Evolutionary conservation across 2,113 vertebrate species (phyloP).

Genomic region (Merops nubicus): DNA sequence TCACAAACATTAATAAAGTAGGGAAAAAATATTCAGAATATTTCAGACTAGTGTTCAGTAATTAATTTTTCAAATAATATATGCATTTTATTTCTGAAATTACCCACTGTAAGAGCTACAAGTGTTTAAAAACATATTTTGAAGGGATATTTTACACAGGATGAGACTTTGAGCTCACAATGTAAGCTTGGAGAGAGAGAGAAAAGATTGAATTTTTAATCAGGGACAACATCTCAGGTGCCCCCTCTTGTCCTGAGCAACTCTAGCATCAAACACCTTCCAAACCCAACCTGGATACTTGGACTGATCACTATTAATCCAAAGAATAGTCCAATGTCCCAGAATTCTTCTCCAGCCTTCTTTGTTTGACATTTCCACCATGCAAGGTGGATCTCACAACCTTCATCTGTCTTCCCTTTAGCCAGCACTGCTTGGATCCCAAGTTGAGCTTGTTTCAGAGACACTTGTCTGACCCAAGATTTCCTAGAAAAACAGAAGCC

Average conservation of each 20-base stretch:
- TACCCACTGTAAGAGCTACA: too few relatives aligned
- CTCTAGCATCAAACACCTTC: not conserved
- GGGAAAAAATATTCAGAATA: too few relatives aligned
- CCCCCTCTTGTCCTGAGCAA: not conserved
- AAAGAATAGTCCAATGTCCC: not conserved
- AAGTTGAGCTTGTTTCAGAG: not conserved
- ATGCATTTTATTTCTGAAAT: too few relatives aligned
- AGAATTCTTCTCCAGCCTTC: not conserved
- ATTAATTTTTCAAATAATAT: not conserved
- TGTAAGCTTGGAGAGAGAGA: not conserved
- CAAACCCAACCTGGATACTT: not conserved
- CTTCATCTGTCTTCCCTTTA: not conserved
- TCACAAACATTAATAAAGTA: not conserved
- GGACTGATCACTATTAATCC: not conserved
- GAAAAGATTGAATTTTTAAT: not conserved
- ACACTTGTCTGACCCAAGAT: not conserved
- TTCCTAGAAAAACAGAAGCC: not conserved
- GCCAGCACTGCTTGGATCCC: not conserved
- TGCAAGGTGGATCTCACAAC: not conserved
- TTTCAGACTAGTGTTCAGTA: not conserved
- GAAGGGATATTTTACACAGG: not conserved
- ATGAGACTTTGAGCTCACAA: not conserved
- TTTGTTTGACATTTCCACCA: not conserved
- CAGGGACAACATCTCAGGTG: too few relatives aligned
- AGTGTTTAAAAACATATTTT: not conserved